Evolutionary conservation across 2,797 vertebrate genomes (phyloP).

Genomic region (Ctenosaura bakeri): DNA sequence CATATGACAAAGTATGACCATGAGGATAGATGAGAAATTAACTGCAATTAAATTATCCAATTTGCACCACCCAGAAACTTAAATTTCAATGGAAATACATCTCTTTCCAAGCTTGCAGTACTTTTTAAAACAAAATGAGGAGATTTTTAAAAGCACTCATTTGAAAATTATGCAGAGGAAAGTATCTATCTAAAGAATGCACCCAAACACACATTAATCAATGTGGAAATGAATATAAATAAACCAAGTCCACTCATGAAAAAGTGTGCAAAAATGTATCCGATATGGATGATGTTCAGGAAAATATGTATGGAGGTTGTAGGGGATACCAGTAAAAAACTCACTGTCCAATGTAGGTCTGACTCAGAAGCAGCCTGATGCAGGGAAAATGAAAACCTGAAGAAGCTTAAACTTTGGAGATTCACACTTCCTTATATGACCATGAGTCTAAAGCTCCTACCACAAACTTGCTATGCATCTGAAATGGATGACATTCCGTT

Average conservation of each 20-base stretch:
- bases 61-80: neutral
- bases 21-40: neutral
- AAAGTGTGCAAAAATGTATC: too few species aligned
- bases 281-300: too few species aligned
- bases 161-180: too few species aligned
- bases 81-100: neutral
- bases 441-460: neutral
- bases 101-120: neutral
- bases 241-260: too few species aligned
- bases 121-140: neutral
- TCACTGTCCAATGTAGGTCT: neutral
- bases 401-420: neutral
- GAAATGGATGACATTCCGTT: too few species aligned
- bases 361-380: neutral
- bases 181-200: too few species aligned
- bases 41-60: neutral
- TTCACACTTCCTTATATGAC: neutral
- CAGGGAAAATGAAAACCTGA: neutral
- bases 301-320: too few species aligned
- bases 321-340: neutral
- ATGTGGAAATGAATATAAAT: too few species aligned
- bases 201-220: too few species aligned
- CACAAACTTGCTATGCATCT: neutral
- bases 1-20: neutral
- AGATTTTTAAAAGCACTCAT: too few species aligned